A percentile compares a stretch with the other conserved stretches of the same genome.
These are phyloP conservation scores for Caenorhabditis elegans DNA, from an alignment of 1,140 invertebrate species.

Conservation along the genomic window DNA sequence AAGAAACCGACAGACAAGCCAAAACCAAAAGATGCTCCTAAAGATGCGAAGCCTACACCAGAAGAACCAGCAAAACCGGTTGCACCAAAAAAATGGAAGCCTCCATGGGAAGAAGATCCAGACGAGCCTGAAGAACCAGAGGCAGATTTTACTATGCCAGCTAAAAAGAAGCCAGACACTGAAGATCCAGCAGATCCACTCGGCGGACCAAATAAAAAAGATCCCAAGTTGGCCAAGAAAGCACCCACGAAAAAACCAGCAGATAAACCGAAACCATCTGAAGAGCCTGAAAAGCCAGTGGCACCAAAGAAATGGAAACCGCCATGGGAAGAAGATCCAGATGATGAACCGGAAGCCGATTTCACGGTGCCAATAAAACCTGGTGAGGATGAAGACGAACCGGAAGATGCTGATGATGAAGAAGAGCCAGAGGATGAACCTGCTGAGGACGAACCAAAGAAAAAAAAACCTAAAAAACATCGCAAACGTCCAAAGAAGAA, in stretches of 20 bases:
- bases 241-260: not conserved
- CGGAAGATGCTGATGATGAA: slow-evolving; percentile 10
- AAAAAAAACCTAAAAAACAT: not conserved
- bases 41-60: not conserved
- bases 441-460: not conserved
- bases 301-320: not conserved
- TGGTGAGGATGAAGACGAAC: not conserved
- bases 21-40: not conserved
- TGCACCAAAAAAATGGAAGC: slow-evolving; percentile 2
- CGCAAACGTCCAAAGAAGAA: not conserved
- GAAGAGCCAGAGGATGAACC: slow-evolving; percentile 30
- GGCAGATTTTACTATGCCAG: not conserved
- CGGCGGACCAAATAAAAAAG: not conserved
- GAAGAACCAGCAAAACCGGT: not conserved
- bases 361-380: not conserved
- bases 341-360: not conserved
- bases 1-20: not conserved
- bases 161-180: not conserved
- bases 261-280: not conserved
- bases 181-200: not conserved
- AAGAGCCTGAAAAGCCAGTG: not conserved
- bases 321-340: not conserved
- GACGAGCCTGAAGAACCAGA: not conserved
- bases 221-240: slow-evolving; percentile 8
- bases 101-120: not conserved